Evolutionary conservation across 2,797 vertebrate species (phyloP), one percentile per base, ranked within the genome.

Genomic region (Pampus argenteus): DNA sequence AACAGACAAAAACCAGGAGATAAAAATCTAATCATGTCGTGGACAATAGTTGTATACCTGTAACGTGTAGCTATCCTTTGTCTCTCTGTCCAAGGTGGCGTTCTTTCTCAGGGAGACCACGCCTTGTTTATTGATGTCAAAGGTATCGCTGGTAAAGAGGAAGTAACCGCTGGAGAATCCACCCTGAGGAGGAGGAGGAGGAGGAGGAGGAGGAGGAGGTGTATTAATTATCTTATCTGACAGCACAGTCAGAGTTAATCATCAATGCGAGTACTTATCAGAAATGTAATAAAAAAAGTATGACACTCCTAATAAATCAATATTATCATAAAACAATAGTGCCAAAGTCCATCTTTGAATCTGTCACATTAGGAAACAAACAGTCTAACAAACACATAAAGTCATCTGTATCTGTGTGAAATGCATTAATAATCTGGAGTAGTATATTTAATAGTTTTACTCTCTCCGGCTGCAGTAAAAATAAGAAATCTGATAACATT

Each of bases 121-220:
- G 6, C 95, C 95, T 2, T 91, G 88, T 1, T 72, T 68, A 74
- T 88, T 92, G 17, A 95, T 94, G 55, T 80, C 65, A 75, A 96
- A 95, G 0, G 63, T 89, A 17, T 92, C 89, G 9, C 75, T 92
- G 70, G 81, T 87, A 25, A 82, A 71, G 36, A 86, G 40, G 59
- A 96, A 96, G 77, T 76, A 50, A 14, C 95, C 95, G 0, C 91
- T 80, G 54, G 93, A 94, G 83, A 96, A 95, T 20, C 94, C 95
- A 51, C 69, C 94, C 95, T 95, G 72, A 62, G 81, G 66, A 78
- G 5, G 25, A 45, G 14, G 23, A 29, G 1, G 1, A 49, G 6
- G 13, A 40, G 13, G 38, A 42, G 2, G 15, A 44, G 2, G 40
- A 44, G 6, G 40, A 44, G 17, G 40, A 44, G 17, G 15, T 5